Percentiles rank a stretch among this genome's conserved stretches.
phyloP scores from a whole-genome alignment of 2,888 invertebrate species.

The Leptinotarsa peninsularis region DNA sequence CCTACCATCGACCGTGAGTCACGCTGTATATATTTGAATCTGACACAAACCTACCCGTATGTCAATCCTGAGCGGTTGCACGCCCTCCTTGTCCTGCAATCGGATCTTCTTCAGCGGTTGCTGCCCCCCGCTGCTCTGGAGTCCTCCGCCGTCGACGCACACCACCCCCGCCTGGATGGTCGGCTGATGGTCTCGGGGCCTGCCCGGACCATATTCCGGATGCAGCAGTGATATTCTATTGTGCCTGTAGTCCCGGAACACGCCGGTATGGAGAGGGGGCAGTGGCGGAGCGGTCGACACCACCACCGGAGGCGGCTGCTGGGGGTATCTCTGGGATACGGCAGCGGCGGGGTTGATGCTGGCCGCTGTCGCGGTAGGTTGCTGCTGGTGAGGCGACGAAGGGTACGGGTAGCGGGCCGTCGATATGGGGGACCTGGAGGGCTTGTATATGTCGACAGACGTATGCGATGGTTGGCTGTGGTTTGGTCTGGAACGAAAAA shows the following conservation, averaged over 20 bases:
- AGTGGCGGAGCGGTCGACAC: conserved; percentile 61
- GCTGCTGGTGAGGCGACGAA: conserved; percentile 65
- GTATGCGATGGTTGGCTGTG: conserved; percentile 55
- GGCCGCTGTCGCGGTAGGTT: conserved; percentile 56
- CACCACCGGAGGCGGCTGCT: conserved; percentile 58
- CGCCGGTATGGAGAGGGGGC: conserved; percentile 61
- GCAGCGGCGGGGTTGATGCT: conserved; percentile 60
- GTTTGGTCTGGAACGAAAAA: conserved; percentile 56
- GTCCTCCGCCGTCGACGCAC: conserved; percentile 45
- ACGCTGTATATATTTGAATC: too few relatives aligned
- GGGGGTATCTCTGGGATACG: conserved; percentile 61
- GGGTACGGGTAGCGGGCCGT: conserved; percentile 67
- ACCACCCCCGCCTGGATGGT: conserved; percentile 48
- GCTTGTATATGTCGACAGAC: conserved; percentile 60
- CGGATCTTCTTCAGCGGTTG: conserved; percentile 78
- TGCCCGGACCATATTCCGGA: conserved; percentile 64
- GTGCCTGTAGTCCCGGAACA: conserved; percentile 68
- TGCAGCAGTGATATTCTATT: conserved; percentile 78
- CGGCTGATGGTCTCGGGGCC: conserved; percentile 37
- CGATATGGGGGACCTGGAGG: conserved; percentile 66
- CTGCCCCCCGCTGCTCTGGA: conserved; percentile 60
- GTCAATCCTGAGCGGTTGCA: conserved; percentile 74
- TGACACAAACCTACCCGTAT: conserved; percentile 67
- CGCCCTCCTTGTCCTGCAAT: conserved; percentile 70
- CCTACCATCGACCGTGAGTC: too few relatives aligned